Conservation (phyloP, 1,140 invertebrate genomes). For the Bactericera cockerelli region DNA sequence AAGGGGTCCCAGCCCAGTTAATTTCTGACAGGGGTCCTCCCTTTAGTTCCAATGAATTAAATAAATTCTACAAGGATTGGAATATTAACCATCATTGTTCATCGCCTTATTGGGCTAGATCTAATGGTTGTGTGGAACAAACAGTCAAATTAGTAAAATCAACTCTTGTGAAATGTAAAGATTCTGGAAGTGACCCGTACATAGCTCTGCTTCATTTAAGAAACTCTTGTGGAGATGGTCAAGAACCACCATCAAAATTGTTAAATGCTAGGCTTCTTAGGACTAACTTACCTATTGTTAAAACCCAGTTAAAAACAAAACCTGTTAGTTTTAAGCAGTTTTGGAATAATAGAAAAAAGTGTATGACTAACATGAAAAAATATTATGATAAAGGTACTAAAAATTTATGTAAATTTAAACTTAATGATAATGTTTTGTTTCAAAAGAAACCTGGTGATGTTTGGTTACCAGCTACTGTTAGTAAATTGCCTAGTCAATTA, state of each 20-base stretch:
- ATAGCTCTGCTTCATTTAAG: conserved; percentile 11
- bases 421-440: conserved; percentile 8
- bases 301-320: background rate
- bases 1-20: conserved; percentile 24
- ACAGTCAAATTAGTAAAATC: conserved; percentile 14
- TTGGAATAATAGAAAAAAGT: background rate
- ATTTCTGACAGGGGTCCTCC: conserved; percentile 25
- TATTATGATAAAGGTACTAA: background rate
- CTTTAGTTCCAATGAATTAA: conserved; percentile 15
- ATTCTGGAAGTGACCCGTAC: background rate
- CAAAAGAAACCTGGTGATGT: background rate
- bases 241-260: background rate
- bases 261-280: background rate
- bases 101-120: conserved; percentile 14
- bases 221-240: conserved; percentile 6
- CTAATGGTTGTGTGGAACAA: conserved; percentile 18
- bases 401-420: background rate
- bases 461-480: background rate
- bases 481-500: too few species aligned
- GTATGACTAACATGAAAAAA: background rate
- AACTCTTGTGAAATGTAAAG: conserved; percentile 11
- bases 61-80: too few species aligned
- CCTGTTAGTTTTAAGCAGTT: background rate
- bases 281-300: background rate
- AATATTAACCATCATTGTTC: conserved; percentile 10